A percentile compares a stretch with the other conserved stretches of the same genome.
These are phyloP conservation scores for Eristalis arbustorum DNA, from an alignment of 2,888 invertebrate species.

Conservation along the genomic window DNA sequence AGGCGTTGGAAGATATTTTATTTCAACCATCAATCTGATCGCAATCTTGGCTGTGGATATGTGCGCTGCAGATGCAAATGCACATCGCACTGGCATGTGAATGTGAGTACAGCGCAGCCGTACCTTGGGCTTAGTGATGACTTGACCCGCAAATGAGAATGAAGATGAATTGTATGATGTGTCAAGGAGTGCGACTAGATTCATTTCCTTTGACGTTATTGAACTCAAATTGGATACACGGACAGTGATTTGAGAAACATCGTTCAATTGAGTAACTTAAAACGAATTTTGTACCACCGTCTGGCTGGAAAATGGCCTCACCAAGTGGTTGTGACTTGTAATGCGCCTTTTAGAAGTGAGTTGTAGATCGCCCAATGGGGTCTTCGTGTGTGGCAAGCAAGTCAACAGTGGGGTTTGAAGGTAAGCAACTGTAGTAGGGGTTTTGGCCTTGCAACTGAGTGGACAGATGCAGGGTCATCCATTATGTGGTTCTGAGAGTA, in stretches of 20 bases:
- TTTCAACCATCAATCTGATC: conserved; percentile 46
- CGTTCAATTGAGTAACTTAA: not conserved
- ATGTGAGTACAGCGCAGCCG: not conserved
- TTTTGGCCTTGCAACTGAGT: no score
- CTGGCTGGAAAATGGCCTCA: no score
- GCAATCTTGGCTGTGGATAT: not conserved
- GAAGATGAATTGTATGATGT: not conserved
- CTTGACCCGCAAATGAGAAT: not conserved
- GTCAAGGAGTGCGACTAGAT: not conserved
- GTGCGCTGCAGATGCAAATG: not conserved
- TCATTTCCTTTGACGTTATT: not conserved
- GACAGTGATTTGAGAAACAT: not conserved
- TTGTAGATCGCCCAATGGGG: no score
- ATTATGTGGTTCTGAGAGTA: no score
- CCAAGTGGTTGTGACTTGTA: no score
- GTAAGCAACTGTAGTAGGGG: no score
- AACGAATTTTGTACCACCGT: no score
- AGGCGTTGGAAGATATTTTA: conserved; percentile 31
- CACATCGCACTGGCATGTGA: not conserved
- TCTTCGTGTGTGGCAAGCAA: no score
- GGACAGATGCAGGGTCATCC: no score
- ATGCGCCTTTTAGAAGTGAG: no score
- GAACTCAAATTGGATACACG: not conserved
- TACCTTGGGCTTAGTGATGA: not conserved
- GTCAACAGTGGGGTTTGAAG: no score